Evolutionary conservation across 2,113 vertebrate genomes (phyloP).

Genomic region (Centrocercus urophasianus): DNA sequence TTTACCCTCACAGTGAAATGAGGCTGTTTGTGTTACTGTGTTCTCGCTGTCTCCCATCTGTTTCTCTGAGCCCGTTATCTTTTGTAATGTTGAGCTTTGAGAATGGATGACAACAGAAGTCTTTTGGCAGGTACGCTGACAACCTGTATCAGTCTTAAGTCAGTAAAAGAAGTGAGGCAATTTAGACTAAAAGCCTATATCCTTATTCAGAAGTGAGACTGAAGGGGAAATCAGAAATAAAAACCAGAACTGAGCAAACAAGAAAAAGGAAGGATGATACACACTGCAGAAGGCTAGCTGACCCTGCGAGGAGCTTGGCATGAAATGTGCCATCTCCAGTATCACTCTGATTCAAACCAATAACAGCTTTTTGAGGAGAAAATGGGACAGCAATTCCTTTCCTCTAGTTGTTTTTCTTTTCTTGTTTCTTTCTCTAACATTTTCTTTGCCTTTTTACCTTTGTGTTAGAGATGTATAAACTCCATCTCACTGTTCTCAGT

Average conservation of each 20-base stretch:
- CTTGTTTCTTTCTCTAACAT: neutral
- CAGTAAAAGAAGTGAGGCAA: slow-evolving; percentile 9
- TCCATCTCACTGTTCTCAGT: neutral
- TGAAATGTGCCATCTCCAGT: neutral
- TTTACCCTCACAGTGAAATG: slow-evolving; percentile 30
- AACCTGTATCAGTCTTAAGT: neutral
- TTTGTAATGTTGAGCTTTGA: neutral
- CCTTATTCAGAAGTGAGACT: neutral
- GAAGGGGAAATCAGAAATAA: neutral
- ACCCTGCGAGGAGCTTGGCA: neutral
- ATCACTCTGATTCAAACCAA: neutral
- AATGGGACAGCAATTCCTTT: neutral
- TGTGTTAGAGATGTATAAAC: neutral
- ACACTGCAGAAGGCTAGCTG: neutral
- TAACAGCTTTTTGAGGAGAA: slow-evolving; percentile 15
- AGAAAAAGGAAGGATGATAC: neutral
- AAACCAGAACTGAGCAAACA: neutral
- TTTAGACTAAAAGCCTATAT: slow-evolving; percentile 26
- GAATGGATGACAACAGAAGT: neutral
- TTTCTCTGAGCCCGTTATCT: neutral
- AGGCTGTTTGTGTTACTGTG: neutral
- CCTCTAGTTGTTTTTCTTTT: neutral
- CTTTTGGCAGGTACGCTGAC: neutral
- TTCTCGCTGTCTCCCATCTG: slow-evolving; percentile 36
- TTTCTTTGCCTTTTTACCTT: neutral